Evolutionary conservation across 2,797 vertebrate genomes (phyloP), one percentile per base, ranked within the genome.

Genomic region (Xerus rutilus): DNA sequence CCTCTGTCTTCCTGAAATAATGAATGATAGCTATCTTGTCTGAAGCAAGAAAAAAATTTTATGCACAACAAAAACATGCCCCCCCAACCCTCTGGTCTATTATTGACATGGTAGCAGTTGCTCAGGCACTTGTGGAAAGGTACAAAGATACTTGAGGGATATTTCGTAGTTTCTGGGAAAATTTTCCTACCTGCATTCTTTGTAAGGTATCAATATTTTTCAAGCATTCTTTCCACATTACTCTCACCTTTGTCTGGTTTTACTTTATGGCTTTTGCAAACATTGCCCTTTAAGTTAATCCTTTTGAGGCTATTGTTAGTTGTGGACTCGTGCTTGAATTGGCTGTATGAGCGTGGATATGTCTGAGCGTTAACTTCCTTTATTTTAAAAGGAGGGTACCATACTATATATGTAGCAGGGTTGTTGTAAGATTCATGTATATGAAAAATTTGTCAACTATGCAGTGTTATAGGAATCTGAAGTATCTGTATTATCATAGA

Each of bases 301-400:
- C 18, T 84, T 95, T 94, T 85, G 87, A 97, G 65, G 94, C 81
- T 96, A 43, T 94, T 95, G 67, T 89, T 96, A 93, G 65, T 86
- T 86, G 14, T 89, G 39, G 78, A 89, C 67, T 96, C n/a, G 47
- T 86, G 70, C 39, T 54, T 86, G 52, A 82, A 57, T 83, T 96
- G 72, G 13, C 65, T 87, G 5, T 89, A 43, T 88, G 62, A 93
- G 70, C 14, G 3, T 89, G 43, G 47, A 28, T 69, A 54, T 72
- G n/a, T 87, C 54, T 90, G 88, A 95, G 10, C 76, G 57, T 81
- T 90, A 74, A 32, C 57, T 93, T 94, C 35, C 77, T 94, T 92
- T 92, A 92, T 78, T 92, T 86, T 94, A 76, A 96, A 92, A 93
- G 65, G 76, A 69, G 17, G 35, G 70, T 83, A 32, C 35, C 67